Conservation (phyloP, 1,140 invertebrate genomes). For the Drosophila auraria region DNA sequence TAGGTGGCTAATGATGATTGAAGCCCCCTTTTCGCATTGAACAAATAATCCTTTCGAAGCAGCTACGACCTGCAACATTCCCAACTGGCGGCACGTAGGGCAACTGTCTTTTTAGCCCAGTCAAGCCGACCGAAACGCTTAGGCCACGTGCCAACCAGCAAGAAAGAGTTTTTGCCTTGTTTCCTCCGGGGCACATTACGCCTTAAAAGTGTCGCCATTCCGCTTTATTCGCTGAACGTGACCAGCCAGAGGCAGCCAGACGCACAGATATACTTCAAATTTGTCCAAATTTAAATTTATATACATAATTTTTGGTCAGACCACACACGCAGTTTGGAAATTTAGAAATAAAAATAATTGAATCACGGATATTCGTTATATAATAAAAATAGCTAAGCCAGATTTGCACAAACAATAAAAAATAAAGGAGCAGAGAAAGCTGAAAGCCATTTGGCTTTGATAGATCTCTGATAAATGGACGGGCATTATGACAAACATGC, state of each 20-base stretch:
- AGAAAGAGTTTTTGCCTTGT: conserved; percentile 23
- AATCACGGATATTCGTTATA: conserved; percentile 10
- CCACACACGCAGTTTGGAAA: conserved; percentile 25
- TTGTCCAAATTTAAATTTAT: conserved; percentile 30
- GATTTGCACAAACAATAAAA: conserved; percentile 1
- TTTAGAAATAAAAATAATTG: conserved; percentile 16
- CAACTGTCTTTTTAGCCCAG: conserved; percentile 21
- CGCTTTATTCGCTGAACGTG: conserved; percentile 66
- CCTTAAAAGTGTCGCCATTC: conserved; percentile 69
- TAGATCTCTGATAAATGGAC: conserved; percentile 70
- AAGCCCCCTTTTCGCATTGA: conserved; percentile 22
- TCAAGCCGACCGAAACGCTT: conserved; percentile 29
- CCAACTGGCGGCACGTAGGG: conserved; percentile 32
- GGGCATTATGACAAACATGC: conserved; percentile 64
- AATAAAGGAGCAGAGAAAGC: conserved; percentile 1
- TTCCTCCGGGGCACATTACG: conserved; percentile 37
- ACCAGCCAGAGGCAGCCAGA: conserved; percentile 30
- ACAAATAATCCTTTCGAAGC: conserved; percentile 35
- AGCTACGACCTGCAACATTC: conserved; percentile 5
- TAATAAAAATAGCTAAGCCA: conserved; percentile 23
- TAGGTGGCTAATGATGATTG: conserved; percentile 46
- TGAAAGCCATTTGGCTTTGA: conserved; percentile 58
- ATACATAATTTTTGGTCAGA: conserved; percentile 14
- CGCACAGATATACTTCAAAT: conserved; percentile 30
- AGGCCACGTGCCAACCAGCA: conserved; percentile 41